These are phyloP conservation scores for Lasioglossum malachurum DNA, from an alignment of 2,888 invertebrate genomes.

Conservation along the genomic window DNA sequence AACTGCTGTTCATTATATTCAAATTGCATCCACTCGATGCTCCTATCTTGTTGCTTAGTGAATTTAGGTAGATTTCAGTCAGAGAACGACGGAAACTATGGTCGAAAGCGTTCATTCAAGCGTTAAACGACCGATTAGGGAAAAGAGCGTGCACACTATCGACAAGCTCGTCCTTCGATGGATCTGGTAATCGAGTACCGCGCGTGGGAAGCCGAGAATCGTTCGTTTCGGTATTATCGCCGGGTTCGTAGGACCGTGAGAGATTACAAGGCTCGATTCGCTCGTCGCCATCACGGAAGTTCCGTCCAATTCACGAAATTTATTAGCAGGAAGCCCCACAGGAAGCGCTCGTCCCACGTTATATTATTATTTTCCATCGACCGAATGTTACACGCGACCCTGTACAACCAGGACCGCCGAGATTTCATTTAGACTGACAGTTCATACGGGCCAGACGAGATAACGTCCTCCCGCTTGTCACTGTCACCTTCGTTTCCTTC, in stretches of 20 bases:
- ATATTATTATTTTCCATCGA: slow-evolving; percentile 44
- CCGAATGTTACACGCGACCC: neutral
- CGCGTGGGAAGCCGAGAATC: slow-evolving; percentile 70
- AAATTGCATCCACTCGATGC: neutral
- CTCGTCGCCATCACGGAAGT: slow-evolving; percentile 45
- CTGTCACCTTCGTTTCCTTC: slow-evolving; percentile 13
- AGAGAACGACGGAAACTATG: neutral
- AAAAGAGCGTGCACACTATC: slow-evolving; percentile 61
- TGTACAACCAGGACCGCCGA: slow-evolving; percentile 26
- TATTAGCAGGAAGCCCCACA: slow-evolving; percentile 58
- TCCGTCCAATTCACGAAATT: slow-evolving; percentile 54
- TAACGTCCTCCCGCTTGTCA: slow-evolving; percentile 43
- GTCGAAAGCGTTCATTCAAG: neutral
- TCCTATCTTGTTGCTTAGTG: neutral
- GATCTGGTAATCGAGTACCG: slow-evolving; percentile 46
- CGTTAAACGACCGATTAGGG: slow-evolving; percentile 53
- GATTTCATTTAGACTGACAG: slow-evolving; percentile 63
- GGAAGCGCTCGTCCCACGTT: slow-evolving; percentile 47
- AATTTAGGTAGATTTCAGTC: neutral
- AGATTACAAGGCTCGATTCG: slow-evolving; percentile 51
- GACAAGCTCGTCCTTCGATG: slow-evolving; percentile 53
- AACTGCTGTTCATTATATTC: neutral
- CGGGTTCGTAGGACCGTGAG: slow-evolving; percentile 28
- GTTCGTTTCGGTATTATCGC: slow-evolving; percentile 66
- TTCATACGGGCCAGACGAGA: slow-evolving; percentile 52